These are phyloP conservation scores for Podarcis raffonei DNA, from an alignment of 2,113 vertebrate genomes.

Conservation along the genomic window DNA sequence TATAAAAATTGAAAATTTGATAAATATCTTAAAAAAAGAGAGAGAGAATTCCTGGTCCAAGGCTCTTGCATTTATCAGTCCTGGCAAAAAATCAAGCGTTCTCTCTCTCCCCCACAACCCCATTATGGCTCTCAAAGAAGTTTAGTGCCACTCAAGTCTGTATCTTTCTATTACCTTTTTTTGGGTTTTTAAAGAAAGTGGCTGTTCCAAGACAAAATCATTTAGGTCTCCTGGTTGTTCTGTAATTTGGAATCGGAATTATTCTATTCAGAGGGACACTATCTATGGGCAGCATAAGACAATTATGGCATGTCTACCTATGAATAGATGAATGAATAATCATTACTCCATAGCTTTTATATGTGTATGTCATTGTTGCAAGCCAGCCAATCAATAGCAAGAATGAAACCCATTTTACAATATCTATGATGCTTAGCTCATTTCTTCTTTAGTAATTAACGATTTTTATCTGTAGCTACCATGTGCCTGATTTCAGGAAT, in stretches of 20 bases:
- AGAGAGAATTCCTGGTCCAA: neutral
- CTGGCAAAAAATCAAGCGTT: conserved; percentile 32
- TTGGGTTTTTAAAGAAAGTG: neutral
- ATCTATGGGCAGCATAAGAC: conserved; percentile 1
- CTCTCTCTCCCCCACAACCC: neutral
- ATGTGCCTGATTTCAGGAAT: conserved; percentile 2
- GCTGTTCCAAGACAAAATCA: neutral
- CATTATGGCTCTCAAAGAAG: neutral
- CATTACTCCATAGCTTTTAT: neutral
- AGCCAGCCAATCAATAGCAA: neutral
- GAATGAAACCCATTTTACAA: conserved; percentile 6
- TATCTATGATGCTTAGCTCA: conserved; percentile 4
- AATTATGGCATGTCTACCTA: neutral
- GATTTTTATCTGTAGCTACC: conserved; percentile 11
- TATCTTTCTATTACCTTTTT: neutral
- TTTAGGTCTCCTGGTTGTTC: conserved; percentile 10
- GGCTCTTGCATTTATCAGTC: neutral
- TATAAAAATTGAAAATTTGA: no score
- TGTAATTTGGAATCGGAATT: neutral
- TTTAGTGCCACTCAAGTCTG: neutral
- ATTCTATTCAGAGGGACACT: conserved; percentile 3
- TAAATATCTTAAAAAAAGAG: no score
- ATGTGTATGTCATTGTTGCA: neutral
- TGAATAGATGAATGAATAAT: neutral
- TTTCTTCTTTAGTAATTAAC: conserved; percentile 28